phyloP scores from a whole-genome alignment of 2,888 invertebrate species.

The Leucophenga montana region DNA sequence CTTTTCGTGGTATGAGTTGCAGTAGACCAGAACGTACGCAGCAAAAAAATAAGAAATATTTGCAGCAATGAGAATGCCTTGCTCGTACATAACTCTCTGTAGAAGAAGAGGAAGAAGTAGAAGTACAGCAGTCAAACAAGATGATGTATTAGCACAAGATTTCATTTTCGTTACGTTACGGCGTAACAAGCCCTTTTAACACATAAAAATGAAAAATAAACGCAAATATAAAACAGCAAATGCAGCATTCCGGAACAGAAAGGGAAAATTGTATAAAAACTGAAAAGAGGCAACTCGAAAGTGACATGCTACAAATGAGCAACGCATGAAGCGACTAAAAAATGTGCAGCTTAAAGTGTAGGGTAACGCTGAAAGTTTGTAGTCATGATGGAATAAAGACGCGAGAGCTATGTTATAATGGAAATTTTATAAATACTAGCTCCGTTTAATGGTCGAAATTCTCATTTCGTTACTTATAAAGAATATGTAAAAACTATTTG shows the following conservation, averaged over 20 bases:
- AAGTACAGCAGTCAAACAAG: background rate
- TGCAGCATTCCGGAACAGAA: background rate
- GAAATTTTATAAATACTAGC: too few species aligned
- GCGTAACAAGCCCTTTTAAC: conserved; percentile 15
- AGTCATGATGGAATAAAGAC: background rate
- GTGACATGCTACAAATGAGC: conserved; percentile 4
- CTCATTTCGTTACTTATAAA: too few species aligned
- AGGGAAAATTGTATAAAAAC: background rate
- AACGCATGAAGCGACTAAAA: background rate
- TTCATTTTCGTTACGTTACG: background rate
- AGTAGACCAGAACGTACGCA: conserved; percentile 25
- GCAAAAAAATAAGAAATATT: background rate
- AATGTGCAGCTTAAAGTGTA: background rate
- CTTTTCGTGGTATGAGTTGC: conserved; percentile 17
- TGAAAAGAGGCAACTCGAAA: background rate
- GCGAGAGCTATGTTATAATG: background rate
- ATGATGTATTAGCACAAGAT: conserved; percentile 24
- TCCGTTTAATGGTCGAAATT: too few species aligned
- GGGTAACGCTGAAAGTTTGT: too few species aligned
- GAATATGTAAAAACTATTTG: too few species aligned
- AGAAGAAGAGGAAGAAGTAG: too few species aligned
- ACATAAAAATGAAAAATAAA: conserved; percentile 27
- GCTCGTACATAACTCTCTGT: too few species aligned
- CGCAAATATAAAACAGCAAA: conserved; percentile 22
- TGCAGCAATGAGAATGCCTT: too few species aligned